A percentile compares a stretch with the other conserved stretches of the same genome.
Evolutionary conservation across 2,113 vertebrate species (phyloP).

Genomic region (Vombatus ursinus): DNA sequence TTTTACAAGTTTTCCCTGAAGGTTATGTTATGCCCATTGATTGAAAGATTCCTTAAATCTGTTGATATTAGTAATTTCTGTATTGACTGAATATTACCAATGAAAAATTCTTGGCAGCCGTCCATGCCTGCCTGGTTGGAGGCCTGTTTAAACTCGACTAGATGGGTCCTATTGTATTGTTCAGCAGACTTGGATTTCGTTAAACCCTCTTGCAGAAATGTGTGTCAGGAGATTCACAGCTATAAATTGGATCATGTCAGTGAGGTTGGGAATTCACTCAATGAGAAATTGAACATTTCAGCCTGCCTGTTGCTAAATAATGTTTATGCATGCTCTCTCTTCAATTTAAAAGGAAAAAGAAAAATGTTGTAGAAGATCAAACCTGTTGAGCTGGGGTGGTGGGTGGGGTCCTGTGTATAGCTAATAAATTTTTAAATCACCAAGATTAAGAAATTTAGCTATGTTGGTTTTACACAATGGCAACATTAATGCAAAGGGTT

Average conservation of each 20-base stretch:
- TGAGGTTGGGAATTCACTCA: conserved; percentile 73
- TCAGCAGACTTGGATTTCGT: conserved; percentile 71
- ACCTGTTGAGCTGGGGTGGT: conserved; percentile 59
- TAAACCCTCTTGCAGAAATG: conserved; percentile 71
- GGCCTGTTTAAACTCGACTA: conserved; percentile 68
- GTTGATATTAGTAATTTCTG: conserved; percentile 59
- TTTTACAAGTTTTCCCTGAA: not conserved
- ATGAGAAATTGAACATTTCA: conserved; percentile 72
- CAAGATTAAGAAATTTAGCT: conserved; percentile 42
- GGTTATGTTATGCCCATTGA: conserved; percentile 63
- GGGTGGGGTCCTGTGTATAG: not conserved
- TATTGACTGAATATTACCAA: conserved; percentile 68
- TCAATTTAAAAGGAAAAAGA: conserved; percentile 24
- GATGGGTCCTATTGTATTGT: conserved; percentile 75
- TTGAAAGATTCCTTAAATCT: conserved; percentile 63
- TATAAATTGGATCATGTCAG: conserved; percentile 73
- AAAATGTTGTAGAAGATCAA: conserved; percentile 11
- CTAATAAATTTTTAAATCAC: conserved; percentile 33
- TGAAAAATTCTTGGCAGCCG: conserved; percentile 62
- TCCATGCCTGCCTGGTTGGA: conserved; percentile 67
- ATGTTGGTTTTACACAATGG: conserved; percentile 41
- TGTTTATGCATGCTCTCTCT: conserved; percentile 72
- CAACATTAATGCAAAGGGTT: conserved; percentile 66
- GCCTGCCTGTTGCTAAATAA: conserved; percentile 72
- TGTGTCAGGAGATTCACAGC: conserved; percentile 74